A percentile compares a stretch with the other conserved stretches of the same genome.
Evolutionary conservation across 1,140 invertebrate species (phyloP).

Genomic region (Notospermus geniculatus): DNA sequence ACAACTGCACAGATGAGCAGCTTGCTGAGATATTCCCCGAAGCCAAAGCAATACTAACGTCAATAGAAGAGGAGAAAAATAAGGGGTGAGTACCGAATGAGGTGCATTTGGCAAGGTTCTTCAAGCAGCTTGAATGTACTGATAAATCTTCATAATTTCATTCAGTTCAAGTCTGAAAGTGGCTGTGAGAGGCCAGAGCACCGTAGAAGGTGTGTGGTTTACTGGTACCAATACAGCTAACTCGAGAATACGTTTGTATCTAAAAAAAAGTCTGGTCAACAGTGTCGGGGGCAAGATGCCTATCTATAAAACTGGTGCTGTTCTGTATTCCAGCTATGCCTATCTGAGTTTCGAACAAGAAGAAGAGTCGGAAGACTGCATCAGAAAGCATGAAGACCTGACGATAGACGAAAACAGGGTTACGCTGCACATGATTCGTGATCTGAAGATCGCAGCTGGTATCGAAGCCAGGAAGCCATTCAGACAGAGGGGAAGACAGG

Average conservation of each 20-base stretch:
- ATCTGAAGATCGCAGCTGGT: conserved; percentile 1
- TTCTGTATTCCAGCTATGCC: background rate
- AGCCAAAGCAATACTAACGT: conserved; percentile 4
- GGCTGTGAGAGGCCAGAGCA: too few relatives aligned
- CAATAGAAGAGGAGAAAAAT: conserved; percentile 1
- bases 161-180: too few relatives aligned
- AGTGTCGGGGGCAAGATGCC: too few relatives aligned
- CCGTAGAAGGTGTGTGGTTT: too few relatives aligned
- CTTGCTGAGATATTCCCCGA: conserved; percentile 7
- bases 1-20: conserved; percentile 1
- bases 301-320: too few relatives aligned
- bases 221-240: too few relatives aligned
- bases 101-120: too few relatives aligned
- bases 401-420: conserved; percentile 4
- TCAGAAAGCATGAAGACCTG: conserved; percentile 9
- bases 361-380: conserved; percentile 9
- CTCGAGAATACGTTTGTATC: too few relatives aligned
- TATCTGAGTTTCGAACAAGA: conserved; percentile 7
- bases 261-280: too few relatives aligned
- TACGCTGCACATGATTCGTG: conserved; percentile 4
- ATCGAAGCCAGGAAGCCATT: background rate
- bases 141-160: too few relatives aligned
- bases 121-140: too few relatives aligned
- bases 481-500: too few relatives aligned
- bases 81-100: conserved; percentile 4